These are phyloP conservation scores for Drosophila bocqueti DNA, from an alignment of 1,140 invertebrate genomes.

Conservation along the genomic window DNA sequence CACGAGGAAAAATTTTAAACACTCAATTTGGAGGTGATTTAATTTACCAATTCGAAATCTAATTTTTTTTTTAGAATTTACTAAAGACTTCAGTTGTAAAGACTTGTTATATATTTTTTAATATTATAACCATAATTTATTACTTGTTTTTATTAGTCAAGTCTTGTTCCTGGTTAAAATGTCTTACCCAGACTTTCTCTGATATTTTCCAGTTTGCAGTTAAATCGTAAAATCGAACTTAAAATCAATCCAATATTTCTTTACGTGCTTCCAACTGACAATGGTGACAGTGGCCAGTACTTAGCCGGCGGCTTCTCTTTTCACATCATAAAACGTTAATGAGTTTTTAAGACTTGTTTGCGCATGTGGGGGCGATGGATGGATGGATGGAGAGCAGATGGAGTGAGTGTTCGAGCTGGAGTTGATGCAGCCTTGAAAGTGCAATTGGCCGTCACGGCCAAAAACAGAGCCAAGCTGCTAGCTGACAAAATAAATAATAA, in stretches of 20 bases:
- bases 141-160: background rate
- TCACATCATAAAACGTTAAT: constrained; percentile 69
- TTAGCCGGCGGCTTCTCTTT: constrained; percentile 27
- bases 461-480: constrained; percentile 18
- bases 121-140: too few species aligned
- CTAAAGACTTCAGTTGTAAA: too few species aligned
- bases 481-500: background rate
- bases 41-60: background rate
- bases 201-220: background rate
- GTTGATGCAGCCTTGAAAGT: constrained; percentile 68
- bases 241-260: background rate
- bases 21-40: background rate
- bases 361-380: constrained; percentile 35
- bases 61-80: background rate
- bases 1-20: background rate
- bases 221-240: background rate
- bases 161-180: background rate
- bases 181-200: background rate
- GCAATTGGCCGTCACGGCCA: constrained; percentile 41
- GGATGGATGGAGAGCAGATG: constrained; percentile 22
- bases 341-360: constrained; percentile 64
- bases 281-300: constrained; percentile 32
- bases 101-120: too few species aligned
- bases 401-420: constrained; percentile 10
- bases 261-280: background rate